Conservation (phyloP, 2,113 vertebrate genomes). For the Vireo altiloquus region DNA sequence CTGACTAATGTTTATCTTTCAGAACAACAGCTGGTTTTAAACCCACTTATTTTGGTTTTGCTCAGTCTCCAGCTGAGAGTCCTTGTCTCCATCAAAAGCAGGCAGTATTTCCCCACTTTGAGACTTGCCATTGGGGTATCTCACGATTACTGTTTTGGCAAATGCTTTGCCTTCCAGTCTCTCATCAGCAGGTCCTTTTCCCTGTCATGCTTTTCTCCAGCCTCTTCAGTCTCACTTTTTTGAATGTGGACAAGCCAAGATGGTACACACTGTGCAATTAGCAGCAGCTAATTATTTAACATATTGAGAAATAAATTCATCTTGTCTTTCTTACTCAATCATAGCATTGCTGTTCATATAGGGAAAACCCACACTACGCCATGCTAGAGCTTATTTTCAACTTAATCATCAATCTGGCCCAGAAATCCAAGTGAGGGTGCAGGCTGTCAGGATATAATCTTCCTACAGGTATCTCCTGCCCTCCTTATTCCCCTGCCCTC, state of each 20-base stretch:
- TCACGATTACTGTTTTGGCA: not conserved
- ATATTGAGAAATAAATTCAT: not conserved
- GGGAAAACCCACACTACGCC: not conserved
- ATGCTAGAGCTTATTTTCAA: not conserved
- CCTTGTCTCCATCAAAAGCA: not conserved
- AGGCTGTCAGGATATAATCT: not conserved
- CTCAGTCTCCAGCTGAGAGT: not conserved
- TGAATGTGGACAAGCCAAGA: not conserved
- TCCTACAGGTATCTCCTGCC: not conserved
- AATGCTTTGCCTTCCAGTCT: not conserved
- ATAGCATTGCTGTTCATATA: not conserved
- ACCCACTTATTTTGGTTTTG: not conserved
- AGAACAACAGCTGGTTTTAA: not conserved
- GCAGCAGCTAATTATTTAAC: not conserved
- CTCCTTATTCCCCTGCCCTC: not conserved
- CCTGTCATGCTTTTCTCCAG: not conserved
- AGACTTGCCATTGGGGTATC: not conserved
- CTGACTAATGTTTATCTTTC: not conserved
- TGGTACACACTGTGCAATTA: not conserved
- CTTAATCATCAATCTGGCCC: not conserved
- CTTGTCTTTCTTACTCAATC: not conserved
- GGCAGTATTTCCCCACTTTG: not conserved
- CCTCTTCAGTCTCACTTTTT: not conserved
- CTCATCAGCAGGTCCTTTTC: not conserved
- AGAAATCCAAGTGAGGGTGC: not conserved